Evolutionary conservation across 1,140 invertebrate species (phyloP), one percentile per base, ranked within the genome.

Genomic region (Drosophila aff.): DNA sequence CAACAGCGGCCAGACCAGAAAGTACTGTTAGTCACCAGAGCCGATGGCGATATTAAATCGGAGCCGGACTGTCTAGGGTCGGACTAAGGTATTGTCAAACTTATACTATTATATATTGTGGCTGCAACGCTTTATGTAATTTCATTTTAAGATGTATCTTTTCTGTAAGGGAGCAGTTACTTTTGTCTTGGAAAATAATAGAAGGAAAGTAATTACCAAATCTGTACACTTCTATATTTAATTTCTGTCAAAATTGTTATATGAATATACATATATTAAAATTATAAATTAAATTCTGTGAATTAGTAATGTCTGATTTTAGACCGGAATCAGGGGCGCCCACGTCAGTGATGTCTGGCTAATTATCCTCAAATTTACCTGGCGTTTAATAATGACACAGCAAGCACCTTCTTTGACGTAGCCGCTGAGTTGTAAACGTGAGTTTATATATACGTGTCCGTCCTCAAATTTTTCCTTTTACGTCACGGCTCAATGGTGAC

Each of bases 11-110:
- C 46, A 11, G n/a, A 59, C 46, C 57, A 68, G 68, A 57, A 72
- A 68, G 64, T 71, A 67, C 63, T 67, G 67, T 68, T 71, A 71
- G 63, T 71, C 63, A 71, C 59, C 41, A 44, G 13, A 11, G 63
- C 63, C 63, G 4, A 15, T 41, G 41, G 63, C 58, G 21, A 62
- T 62, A 36, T 65, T 43, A 33, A 62, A 44, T 23, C 8, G 63
- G 31, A 26, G 58, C 33, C 57, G 28, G 28, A 16, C 16, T 65
- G 57, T 41, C 21, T 40, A 33, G 57, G 15, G 28, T 62, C 57
- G n/a, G 23, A 58, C 21, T n/a, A 7, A 4, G 31, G 31, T 11
- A 13, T 62, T 18, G 16, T 41, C 10, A 10, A 10, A 21, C 9
- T 3, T 10, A 23, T 16, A 8, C 5, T 50, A 31, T 21, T 21